Evolutionary conservation across 1,140 invertebrate genomes (phyloP).

Genomic region (Araneus ventricosus): DNA sequence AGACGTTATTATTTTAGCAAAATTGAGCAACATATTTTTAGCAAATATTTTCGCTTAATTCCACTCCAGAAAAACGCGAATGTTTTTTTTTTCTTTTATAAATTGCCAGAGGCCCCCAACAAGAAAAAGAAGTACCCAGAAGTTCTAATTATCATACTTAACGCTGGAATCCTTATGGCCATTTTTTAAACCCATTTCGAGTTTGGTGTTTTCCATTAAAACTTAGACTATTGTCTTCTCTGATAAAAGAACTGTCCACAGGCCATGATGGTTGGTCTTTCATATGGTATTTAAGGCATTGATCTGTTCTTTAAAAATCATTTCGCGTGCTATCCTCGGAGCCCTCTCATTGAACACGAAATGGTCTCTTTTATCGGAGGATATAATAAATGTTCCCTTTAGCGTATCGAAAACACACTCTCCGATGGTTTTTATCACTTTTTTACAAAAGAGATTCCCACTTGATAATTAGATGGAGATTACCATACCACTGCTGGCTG

Average conservation of each 20-base stretch:
- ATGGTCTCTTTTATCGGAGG: constrained; percentile 14
- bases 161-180: constrained; percentile 29
- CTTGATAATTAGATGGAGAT: constrained; percentile 43
- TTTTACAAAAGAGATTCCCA: constrained; percentile 25
- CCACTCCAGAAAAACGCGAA: not conserved
- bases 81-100: not conserved
- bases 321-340: constrained; percentile 4
- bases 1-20: not conserved
- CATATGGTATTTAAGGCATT: constrained; percentile 28
- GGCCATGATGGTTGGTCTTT: not conserved
- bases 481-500: not conserved
- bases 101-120: not conserved
- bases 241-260: not conserved
- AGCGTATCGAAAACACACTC: constrained; percentile 40
- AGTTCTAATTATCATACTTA: constrained; percentile 26
- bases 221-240: constrained; percentile 47
- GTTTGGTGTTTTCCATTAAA: constrained; percentile 23
- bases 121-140: not conserved
- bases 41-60: not conserved
- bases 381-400: constrained; percentile 41
- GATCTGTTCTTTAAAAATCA: constrained; percentile 54
- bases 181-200: constrained; percentile 35
- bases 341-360: not conserved
- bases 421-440: constrained; percentile 38
- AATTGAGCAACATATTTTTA: not conserved